These are phyloP conservation scores for Gasterosteus nipponicus DNA, from an alignment of 2,113 vertebrate genomes.

Conservation along the genomic window DNA sequence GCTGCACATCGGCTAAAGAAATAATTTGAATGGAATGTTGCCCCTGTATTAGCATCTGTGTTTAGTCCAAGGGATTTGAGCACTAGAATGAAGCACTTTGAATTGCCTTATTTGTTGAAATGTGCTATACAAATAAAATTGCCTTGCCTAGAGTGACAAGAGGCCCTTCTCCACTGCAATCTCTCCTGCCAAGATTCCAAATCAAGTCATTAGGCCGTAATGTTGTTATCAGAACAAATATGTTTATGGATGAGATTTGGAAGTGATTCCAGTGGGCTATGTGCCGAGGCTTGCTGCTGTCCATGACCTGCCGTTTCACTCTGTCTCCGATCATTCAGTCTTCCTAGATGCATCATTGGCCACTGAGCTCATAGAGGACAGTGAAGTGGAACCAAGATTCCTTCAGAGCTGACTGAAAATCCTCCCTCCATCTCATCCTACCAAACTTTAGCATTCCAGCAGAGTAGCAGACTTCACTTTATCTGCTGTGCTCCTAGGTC, in stretches of 20 bases:
- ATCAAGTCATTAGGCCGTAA: constrained; percentile 39
- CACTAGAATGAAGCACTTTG: too few relatives aligned
- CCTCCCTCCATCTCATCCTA: constrained; percentile 41
- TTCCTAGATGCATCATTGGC: constrained; percentile 71
- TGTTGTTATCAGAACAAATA: constrained; percentile 40
- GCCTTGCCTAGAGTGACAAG: constrained; percentile 43
- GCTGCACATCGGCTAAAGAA: not conserved
- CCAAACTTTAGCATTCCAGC: constrained; percentile 60
- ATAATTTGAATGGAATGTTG: not conserved
- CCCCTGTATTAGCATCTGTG: not conserved
- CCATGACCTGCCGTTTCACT: not conserved
- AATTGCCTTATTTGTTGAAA: too few relatives aligned
- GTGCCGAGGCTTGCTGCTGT: constrained; percentile 16
- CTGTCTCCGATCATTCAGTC: constrained; percentile 58
- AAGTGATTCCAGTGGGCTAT: constrained; percentile 4
- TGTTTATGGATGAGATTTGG: constrained; percentile 23
- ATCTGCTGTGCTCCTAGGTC: constrained; percentile 41
- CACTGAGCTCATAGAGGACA: constrained; percentile 66
- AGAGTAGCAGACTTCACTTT: constrained; percentile 35
- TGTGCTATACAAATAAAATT: too few relatives aligned
- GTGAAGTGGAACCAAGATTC: constrained; percentile 75
- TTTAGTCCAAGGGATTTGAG: constrained; percentile 9
- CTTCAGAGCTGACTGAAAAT: constrained; percentile 60
- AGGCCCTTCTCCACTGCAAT: constrained; percentile 11
- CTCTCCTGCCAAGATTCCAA: constrained; percentile 35